Evolutionary conservation across 2,113 vertebrate species (phyloP), one percentile per base, ranked within the genome.

Genomic region (Pachypanchax playfairii): DNA sequence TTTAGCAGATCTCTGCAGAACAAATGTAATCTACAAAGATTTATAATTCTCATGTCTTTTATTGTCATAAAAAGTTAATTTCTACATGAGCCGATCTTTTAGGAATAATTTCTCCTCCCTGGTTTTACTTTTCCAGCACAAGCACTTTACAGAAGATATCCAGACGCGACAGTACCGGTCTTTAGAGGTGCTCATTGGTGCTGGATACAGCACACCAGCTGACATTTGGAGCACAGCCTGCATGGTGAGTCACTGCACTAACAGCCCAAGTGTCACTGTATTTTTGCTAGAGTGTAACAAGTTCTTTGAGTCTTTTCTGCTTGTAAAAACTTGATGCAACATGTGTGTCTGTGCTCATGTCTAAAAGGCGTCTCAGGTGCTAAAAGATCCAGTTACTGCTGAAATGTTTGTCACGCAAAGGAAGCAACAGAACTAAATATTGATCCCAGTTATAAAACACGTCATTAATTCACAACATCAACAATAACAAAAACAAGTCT

Each of bases 151-250:
- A 1, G 97, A 99, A 77, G 96, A 98, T 85, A 99, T 99, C 85
- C 97, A 99, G 89, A 99, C 97, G 0, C 91, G 97, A 25, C 97
- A 99, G 80, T 99, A 99, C 78, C 91, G 97, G 0, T 98, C 96
- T 49, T 71, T 99, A 83, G 97, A 99, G 84, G 97, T 99, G 35
- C 83, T 99, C 39, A 95, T 99, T 51, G 97, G 97, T 0, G 87
- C 95, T 0, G 96, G 96, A 10, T 99, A 98, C 71, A 95, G 92
- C 79, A 96, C 96, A 26, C 96, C 97, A 0, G 97, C 97, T 1
- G 97, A 99, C 77, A 93, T 99, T 68, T 99, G 97, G 97, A 99
- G 97, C 91, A 97, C 97, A 0, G 97, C 97, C 0, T 99, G 97
- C 80, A 99, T 99, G 97, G 97, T 99, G 74, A 86, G 92, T 91